Evolutionary conservation across 2,888 invertebrate genomes (phyloP).

Genomic region (Cerastis leucographa): DNA sequence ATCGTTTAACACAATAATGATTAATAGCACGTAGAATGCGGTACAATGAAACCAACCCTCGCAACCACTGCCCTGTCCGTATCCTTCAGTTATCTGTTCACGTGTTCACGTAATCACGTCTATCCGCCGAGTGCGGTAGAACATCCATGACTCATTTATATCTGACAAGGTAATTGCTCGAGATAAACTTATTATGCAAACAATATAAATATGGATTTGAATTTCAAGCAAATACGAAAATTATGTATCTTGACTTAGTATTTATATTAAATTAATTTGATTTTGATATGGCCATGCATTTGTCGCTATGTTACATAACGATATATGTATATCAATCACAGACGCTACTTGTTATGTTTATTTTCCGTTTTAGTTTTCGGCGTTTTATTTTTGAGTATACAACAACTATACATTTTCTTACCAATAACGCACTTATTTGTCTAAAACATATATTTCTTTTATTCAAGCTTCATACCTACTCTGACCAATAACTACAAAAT

Average conservation of each 20-base stretch:
- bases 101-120: too few relatives aligned
- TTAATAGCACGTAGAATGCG: conserved; percentile 83
- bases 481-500: conserved; percentile 90
- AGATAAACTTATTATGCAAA: conserved; percentile 77
- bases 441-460: conserved; percentile 88
- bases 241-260: conserved; percentile 77
- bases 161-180: conserved; percentile 73
- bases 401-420: conserved; percentile 87
- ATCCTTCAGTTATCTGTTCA: conserved; percentile 45
- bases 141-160: conserved; percentile 64
- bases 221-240: conserved; percentile 74
- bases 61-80: conserved; percentile 65
- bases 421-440: conserved; percentile 87
- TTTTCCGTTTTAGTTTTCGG: conserved; percentile 80
- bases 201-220: conserved; percentile 73
- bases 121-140: conserved; percentile 53
- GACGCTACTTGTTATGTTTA: conserved; percentile 84
- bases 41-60: conserved; percentile 86
- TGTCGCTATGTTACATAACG: conserved; percentile 84
- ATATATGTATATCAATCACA: conserved; percentile 89
- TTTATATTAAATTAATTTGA: conserved; percentile 85
- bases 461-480: conserved; percentile 89
- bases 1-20: conserved; percentile 78
- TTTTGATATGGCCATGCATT: conserved; percentile 89
- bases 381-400: conserved; percentile 83